A percentile compares a stretch with the other conserved stretches of the same genome.
phyloP scores from a whole-genome alignment of 2,113 vertebrate species.

The Ctenomys sociabilis region DNA sequence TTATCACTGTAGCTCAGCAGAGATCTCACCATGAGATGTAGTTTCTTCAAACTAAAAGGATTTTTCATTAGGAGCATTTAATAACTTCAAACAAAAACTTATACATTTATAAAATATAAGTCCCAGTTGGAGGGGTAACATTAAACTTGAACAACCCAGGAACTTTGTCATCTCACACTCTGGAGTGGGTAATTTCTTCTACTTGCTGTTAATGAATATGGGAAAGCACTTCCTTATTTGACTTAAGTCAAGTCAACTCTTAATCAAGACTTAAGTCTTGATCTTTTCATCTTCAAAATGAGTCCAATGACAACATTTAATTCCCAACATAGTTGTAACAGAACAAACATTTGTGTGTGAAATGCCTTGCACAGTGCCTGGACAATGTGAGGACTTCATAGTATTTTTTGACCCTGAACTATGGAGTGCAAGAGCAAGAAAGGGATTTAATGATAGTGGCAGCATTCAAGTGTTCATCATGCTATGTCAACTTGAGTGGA shows the following conservation, averaged over 20 bases:
- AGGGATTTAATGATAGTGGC: background rate
- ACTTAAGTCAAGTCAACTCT: too few relatives aligned
- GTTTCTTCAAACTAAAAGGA: slow-evolving; percentile 31
- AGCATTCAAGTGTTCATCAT: background rate
- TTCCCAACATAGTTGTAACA: background rate
- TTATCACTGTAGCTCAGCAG: background rate
- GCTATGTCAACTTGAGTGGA: background rate
- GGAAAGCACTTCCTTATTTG: background rate
- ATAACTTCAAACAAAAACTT: slow-evolving; percentile 34
- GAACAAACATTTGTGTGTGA: background rate
- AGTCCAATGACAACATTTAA: background rate
- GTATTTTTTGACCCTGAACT: background rate
- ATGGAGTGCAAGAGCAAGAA: background rate
- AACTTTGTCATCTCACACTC: background rate
- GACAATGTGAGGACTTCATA: background rate
- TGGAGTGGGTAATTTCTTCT: slow-evolving; percentile 2
- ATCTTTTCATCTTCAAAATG: background rate
- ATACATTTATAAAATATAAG: background rate
- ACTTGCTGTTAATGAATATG: background rate
- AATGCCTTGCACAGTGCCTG: background rate
- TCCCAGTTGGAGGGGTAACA: background rate
- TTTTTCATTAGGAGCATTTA: slow-evolving; percentile 25
- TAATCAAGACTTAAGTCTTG: background rate
- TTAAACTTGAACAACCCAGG: background rate
- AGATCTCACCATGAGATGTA: slow-evolving; percentile 42